A percentile compares a stretch with the other conserved stretches of the same genome.
Conservation (phyloP, 2,797 vertebrate genomes). For the Eurystomus glaucurus region DNA sequence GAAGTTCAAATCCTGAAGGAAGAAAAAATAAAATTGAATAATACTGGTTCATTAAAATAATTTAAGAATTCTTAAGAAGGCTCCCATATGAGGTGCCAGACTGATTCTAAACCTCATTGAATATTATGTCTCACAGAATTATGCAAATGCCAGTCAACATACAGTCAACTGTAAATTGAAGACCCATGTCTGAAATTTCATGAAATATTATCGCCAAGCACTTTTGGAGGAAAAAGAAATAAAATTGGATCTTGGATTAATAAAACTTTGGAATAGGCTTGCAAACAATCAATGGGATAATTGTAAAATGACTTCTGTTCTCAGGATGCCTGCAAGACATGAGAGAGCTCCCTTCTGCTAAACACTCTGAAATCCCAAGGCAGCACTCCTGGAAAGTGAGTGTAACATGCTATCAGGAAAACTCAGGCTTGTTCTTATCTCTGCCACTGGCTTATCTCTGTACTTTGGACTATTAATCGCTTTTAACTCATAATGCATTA, state of each 20-base stretch:
- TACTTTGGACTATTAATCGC: not conserved
- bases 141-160: conserved; percentile 62
- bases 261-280: not conserved
- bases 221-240: not conserved
- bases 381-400: not conserved
- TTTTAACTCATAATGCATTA: not conserved
- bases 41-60: conserved; percentile 70
- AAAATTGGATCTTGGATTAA: not conserved
- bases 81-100: conserved; percentile 73
- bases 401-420: not conserved
- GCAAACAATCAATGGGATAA: conserved; percentile 27
- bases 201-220: conserved; percentile 31
- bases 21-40: conserved; percentile 23
- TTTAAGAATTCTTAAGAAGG: conserved; percentile 50
- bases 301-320: not conserved
- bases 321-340: not conserved
- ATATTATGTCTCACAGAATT: conserved; percentile 61
- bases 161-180: conserved; percentile 36
- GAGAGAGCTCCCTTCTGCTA: not conserved
- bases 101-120: conserved; percentile 59
- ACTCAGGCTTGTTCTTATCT: not conserved
- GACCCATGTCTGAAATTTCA: conserved; percentile 24
- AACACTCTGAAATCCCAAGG: not conserved
- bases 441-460: not conserved
- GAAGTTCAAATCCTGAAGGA: conserved; percentile 35